phyloP scores from a whole-genome alignment of 2,113 vertebrate species.

The Alethe diademata region DNA sequence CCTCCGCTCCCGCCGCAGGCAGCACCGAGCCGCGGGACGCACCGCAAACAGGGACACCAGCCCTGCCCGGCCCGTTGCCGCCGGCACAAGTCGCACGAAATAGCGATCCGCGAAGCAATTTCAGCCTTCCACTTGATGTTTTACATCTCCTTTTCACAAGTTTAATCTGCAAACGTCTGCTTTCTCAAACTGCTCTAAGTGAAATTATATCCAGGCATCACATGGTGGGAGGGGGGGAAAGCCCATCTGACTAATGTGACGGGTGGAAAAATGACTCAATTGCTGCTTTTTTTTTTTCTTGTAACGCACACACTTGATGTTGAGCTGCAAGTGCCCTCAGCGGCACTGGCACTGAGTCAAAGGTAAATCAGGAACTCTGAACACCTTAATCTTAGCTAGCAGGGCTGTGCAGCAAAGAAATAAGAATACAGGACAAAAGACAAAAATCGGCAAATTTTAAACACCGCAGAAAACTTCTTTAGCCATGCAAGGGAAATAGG shows the following conservation, averaged over 20 bases:
- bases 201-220: neutral
- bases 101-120: neutral
- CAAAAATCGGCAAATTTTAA: neutral
- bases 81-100: neutral
- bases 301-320: neutral
- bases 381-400: neutral
- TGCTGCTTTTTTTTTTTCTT: neutral
- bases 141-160: neutral
- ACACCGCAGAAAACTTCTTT: neutral
- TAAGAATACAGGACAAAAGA: neutral
- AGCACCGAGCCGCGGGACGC: neutral
- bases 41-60: accelerated
- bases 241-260: neutral
- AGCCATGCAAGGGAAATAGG: neutral
- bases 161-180: neutral
- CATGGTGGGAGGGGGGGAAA: neutral
- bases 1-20: neutral
- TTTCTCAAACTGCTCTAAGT: neutral
- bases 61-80: neutral
- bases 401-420: neutral
- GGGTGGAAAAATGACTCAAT: neutral
- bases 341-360: neutral
- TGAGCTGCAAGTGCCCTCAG: neutral
- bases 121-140: neutral
- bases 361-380: neutral